These are phyloP conservation scores for Collichthys lucidus DNA, from an alignment of 2,113 vertebrate genomes.

Conservation along the genomic window DNA sequence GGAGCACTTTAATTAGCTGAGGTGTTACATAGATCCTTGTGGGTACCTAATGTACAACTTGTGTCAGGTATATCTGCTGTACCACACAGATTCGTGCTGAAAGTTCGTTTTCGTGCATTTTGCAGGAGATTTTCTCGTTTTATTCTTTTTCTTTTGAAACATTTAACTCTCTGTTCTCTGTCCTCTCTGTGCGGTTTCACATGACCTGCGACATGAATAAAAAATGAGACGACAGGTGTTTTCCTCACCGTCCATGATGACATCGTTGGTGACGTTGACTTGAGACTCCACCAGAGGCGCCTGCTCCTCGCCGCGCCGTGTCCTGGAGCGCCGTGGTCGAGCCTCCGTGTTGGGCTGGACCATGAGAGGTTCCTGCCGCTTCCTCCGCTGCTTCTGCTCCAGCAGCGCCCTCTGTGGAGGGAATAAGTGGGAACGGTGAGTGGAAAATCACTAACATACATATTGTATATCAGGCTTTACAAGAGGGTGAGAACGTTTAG, in stretches of 20 bases:
- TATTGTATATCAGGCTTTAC: not conserved
- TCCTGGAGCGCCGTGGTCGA: conserved; percentile 83
- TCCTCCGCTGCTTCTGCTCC: conserved; percentile 94
- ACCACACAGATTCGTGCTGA: not conserved
- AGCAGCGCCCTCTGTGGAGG: conserved; percentile 88
- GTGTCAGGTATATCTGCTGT: not conserved
- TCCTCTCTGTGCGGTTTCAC: not conserved
- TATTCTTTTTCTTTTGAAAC: no score
- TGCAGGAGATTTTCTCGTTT: no score
- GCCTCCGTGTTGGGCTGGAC: conserved; percentile 93
- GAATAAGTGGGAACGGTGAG: not conserved
- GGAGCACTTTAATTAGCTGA: not conserved
- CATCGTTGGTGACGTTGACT: conserved; percentile 72
- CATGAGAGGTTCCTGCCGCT: conserved; percentile 93
- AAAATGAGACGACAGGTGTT: not conserved
- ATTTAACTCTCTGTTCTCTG: no score
- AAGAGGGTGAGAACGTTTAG: not conserved
- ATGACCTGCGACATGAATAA: not conserved
- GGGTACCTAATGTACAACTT: not conserved
- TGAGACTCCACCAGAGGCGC: conserved; percentile 87
- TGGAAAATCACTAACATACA: not conserved
- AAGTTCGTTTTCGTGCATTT: no score
- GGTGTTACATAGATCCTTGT: not conserved
- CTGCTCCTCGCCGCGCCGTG: conserved; percentile 88
- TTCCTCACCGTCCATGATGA: conserved; percentile 88